These are phyloP conservation scores for Sprattus sprattus DNA, from an alignment of 2,113 vertebrate genomes.

Conservation along the genomic window DNA sequence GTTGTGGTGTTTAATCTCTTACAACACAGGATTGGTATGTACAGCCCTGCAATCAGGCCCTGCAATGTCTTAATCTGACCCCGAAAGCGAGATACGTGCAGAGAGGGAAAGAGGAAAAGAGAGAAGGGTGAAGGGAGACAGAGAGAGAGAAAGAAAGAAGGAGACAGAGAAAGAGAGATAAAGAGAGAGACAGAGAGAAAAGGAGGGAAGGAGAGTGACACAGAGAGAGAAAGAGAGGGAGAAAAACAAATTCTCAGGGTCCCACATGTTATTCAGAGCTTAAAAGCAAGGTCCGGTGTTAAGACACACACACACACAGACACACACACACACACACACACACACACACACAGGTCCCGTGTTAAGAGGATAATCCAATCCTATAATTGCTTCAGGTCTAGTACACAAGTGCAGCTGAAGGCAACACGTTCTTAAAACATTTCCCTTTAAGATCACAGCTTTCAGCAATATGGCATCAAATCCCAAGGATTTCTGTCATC, in stretches of 20 bases:
- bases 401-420: background rate
- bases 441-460: background rate
- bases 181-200: background rate
- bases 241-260: background rate
- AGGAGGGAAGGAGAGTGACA: background rate
- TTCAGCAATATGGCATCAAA: background rate
- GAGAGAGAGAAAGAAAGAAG: background rate
- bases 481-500: background rate
- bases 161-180: background rate
- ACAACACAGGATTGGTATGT: slow-evolving; percentile 3
- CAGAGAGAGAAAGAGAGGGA: background rate
- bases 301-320: background rate
- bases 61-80: slow-evolving; percentile 10
- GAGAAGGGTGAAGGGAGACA: background rate
- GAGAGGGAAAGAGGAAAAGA: background rate
- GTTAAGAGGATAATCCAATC: slow-evolving; percentile 8
- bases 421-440: background rate
- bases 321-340: too few relatives aligned
- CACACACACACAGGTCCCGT: background rate
- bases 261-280: background rate
- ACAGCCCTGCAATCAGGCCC: background rate
- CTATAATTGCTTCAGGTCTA: slow-evolving; percentile 5
- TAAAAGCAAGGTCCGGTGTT: slow-evolving; percentile 7
- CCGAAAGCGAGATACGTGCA: background rate
- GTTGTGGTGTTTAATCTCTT: slow-evolving; percentile 7